Conservation (phyloP, 2,797 vertebrate genomes). For the Craterocephalus amniculus region DNA sequence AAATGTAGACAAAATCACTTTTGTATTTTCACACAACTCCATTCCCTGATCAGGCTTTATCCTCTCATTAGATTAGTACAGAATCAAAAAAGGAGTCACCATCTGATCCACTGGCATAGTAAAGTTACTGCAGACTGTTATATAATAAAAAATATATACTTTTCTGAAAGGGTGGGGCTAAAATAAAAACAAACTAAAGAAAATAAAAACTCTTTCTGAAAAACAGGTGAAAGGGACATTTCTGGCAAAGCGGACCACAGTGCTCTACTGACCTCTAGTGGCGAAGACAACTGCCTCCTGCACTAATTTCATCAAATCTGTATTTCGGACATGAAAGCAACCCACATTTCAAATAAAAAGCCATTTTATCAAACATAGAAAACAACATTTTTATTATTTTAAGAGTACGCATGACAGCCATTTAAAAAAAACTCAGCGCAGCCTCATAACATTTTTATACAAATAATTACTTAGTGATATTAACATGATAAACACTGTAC, state of each 20-base stretch:
- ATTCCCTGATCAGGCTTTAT: too few species aligned
- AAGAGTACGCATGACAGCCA: conserved; percentile 39
- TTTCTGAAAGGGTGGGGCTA: too few species aligned
- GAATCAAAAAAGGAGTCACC: too few species aligned
- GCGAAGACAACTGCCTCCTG: neutral
- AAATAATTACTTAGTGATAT: conserved; percentile 42
- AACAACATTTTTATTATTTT: conserved; percentile 72
- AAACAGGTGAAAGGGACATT: neutral
- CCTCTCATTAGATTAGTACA: too few species aligned
- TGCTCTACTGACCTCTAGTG: conserved; percentile 42
- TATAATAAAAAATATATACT: too few species aligned
- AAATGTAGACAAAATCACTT: too few species aligned
- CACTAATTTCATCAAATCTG: neutral
- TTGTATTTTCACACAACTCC: too few species aligned
- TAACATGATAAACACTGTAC: conserved; percentile 67
- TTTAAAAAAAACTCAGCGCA: conserved; percentile 56
- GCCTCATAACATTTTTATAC: conserved; percentile 53
- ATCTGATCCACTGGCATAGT: too few species aligned
- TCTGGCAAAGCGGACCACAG: neutral
- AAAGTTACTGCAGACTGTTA: too few species aligned
- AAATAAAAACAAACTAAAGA: too few species aligned
- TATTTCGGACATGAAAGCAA: too few species aligned
- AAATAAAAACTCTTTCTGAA: neutral
- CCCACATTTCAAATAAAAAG: neutral
- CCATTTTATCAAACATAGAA: conserved; percentile 20